Conservation (phyloP, 2,888 invertebrate genomes). For the Leucania comma region DNA sequence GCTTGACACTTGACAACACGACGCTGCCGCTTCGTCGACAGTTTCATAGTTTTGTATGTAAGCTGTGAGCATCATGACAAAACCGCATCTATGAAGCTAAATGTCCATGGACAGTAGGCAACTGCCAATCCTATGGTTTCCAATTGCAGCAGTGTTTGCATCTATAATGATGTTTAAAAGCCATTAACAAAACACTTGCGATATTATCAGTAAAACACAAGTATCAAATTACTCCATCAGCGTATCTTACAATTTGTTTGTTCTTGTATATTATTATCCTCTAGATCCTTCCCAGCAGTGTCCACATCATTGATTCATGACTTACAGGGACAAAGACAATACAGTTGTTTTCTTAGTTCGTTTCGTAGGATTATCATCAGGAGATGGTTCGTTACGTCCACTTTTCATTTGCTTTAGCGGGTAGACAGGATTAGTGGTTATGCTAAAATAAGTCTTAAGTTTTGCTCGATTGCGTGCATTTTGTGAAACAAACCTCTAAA, state of each 20-base stretch:
- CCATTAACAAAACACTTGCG: too few relatives aligned
- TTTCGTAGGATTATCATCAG: conserved; percentile 60
- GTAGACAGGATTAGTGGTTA: conserved; percentile 57
- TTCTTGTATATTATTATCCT: conserved; percentile 5
- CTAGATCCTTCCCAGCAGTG: conserved; percentile 70
- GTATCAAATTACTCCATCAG: not conserved
- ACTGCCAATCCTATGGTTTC: not conserved
- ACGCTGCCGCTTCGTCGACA: too few relatives aligned
- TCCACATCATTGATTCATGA: conserved; percentile 74
- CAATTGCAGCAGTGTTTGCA: not conserved
- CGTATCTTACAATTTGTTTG: not conserved
- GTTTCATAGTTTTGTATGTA: too few relatives aligned
- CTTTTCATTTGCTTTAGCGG: conserved; percentile 63
- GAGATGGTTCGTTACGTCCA: conserved; percentile 63
- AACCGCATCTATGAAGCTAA: too few relatives aligned
- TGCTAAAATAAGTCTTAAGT: conserved; percentile 54
- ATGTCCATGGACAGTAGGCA: too few relatives aligned
- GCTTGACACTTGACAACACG: too few relatives aligned
- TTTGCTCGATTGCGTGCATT: conserved; percentile 45
- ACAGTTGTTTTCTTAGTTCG: conserved; percentile 73
- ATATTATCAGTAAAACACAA: not conserved
- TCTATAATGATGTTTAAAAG: too few relatives aligned
- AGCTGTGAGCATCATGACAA: too few relatives aligned
- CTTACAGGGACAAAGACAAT: conserved; percentile 89
- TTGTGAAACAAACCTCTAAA: conserved; percentile 1